phyloP scores from a whole-genome alignment of 1,140 invertebrate species.

The Drosophila teissieri region DNA sequence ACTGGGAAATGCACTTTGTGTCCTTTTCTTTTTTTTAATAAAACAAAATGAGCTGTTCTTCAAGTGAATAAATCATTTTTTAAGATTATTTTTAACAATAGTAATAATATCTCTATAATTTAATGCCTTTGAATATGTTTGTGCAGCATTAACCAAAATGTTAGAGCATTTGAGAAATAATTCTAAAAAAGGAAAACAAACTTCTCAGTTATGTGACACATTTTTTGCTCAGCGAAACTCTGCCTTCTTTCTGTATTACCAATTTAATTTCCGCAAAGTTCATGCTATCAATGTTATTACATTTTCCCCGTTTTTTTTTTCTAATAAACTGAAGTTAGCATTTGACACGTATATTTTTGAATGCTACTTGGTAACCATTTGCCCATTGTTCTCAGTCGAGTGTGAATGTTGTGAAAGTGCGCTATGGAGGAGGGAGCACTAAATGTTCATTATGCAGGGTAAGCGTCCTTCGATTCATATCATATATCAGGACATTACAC shows the following conservation, averaged over 20 bases:
- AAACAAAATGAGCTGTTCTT: too few relatives aligned
- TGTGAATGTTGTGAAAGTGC: too few relatives aligned
- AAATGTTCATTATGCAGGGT: slow-evolving; percentile 20
- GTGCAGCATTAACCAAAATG: too few relatives aligned
- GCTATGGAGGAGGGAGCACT: neutral
- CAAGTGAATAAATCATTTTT: too few relatives aligned
- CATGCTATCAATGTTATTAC: too few relatives aligned
- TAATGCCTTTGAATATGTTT: neutral
- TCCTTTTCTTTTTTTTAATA: neutral
- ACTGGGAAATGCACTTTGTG: neutral
- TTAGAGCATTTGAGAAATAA: too few relatives aligned
- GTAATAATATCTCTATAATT: too few relatives aligned
- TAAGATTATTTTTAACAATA: too few relatives aligned
- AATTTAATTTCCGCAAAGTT: neutral
- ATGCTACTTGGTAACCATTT: slow-evolving; percentile 16
- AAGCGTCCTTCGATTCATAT: slow-evolving; percentile 41
- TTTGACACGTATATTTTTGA: slow-evolving; percentile 28
- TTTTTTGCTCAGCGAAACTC: neutral
- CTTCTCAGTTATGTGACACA: neutral
- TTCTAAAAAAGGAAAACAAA: neutral
- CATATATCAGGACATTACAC: slow-evolving; percentile 35
- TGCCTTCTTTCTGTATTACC: too few relatives aligned
- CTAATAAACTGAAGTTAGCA: slow-evolving; percentile 4
- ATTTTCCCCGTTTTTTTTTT: neutral
- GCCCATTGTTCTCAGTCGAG: slow-evolving; percentile 11